These are phyloP conservation scores for Bimastos eiseni DNA, from an alignment of 2,888 invertebrate species.

Conservation along the genomic window DNA sequence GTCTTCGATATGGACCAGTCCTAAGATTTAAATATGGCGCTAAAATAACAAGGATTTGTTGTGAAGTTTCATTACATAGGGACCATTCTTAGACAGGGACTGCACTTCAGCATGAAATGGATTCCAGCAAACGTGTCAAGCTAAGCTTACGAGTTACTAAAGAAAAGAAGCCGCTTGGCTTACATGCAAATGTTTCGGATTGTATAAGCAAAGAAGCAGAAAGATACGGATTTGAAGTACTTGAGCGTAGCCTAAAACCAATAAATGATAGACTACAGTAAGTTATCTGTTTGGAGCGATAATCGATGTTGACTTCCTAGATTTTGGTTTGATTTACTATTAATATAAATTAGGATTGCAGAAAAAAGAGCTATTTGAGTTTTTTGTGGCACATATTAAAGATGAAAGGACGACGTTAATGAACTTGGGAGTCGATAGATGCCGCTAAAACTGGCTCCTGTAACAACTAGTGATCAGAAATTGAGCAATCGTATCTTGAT, in stretches of 20 bases:
- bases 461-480: too few relatives aligned
- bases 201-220: not conserved
- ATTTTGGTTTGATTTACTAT: not conserved
- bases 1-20: not conserved
- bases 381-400: not conserved
- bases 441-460: too few relatives aligned
- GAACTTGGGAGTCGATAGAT: too few relatives aligned
- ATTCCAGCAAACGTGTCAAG: not conserved
- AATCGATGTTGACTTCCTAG: not conserved
- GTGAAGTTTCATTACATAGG: too few relatives aligned
- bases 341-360: too few relatives aligned
- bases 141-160: not conserved
- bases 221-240: not conserved
- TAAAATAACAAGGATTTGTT: not conserved
- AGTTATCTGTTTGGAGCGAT: not conserved
- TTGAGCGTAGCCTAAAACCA: not conserved
- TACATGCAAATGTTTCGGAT: not conserved
- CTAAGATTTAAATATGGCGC: not conserved
- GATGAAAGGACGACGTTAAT: too few relatives aligned
- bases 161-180: not conserved
- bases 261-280: not conserved
- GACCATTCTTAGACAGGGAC: too few relatives aligned
- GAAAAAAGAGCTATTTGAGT: not conserved
- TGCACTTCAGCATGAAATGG: not conserved
- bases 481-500: too few relatives aligned